These are phyloP conservation scores for Margarornis squamiger DNA, from an alignment of 2,797 vertebrate genomes.

Conservation along the genomic window DNA sequence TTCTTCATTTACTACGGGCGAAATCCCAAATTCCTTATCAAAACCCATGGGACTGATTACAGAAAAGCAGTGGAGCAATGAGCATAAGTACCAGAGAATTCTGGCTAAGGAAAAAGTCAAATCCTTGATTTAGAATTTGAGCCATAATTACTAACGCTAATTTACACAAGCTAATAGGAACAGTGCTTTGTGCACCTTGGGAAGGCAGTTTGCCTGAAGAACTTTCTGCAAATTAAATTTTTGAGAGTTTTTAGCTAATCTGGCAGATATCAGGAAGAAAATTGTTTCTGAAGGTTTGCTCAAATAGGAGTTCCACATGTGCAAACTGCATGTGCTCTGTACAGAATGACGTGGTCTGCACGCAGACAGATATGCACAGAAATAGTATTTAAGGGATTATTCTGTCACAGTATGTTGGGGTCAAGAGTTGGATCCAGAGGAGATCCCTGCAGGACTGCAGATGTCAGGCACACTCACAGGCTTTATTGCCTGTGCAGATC, in stretches of 20 bases:
- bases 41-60: not conserved
- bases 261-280: not conserved
- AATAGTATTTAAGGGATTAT: not conserved
- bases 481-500: not conserved
- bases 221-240: not conserved
- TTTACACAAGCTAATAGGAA: not conserved
- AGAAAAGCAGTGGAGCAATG: not conserved
- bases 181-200: rapidly evolving
- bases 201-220: not conserved
- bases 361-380: rapidly evolving
- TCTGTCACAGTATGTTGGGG: not conserved
- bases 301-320: rapidly evolving
- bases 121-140: not conserved
- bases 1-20: not conserved
- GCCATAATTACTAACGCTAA: not conserved
- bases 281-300: not conserved
- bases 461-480: not conserved
- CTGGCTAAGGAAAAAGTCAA: not conserved
- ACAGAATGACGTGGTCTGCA: not conserved
- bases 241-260: not conserved
- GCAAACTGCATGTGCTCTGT: not conserved
- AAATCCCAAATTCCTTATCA: not conserved
- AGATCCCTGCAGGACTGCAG: not conserved
- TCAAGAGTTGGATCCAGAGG: not conserved
- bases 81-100: not conserved